Base-by-base conservation (phyloP, 2,797 vertebrate genomes). In the Fringilla coelebs region DNA sequence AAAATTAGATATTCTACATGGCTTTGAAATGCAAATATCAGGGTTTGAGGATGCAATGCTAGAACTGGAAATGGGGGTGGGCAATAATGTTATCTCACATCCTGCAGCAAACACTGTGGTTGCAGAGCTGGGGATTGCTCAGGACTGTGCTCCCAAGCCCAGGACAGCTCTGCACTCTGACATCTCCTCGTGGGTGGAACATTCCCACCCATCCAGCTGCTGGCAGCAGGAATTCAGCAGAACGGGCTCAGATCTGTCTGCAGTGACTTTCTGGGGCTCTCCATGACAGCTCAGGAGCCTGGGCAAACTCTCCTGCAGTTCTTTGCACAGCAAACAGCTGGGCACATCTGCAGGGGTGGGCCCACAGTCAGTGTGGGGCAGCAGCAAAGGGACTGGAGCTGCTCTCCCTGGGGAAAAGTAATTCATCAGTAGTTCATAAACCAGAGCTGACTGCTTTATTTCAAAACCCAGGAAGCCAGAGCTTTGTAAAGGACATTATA, bases 201-300 rank as follows among this genome's bases (percentile, higher is more conserved):
- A 3, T 3, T 41, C 60, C 82, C 19, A 3, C 11, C 31, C 46
- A 4, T 2, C 15, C 62, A n/a, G 17, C 34, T 65, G 54, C 49
- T 72, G 24, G 60, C 52, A 66, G 46, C 0, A 55, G 36, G 21
- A 65, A 34, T 12, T 26, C 54, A 43, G 57, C 61, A 85, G 63
- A 41, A 46, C 0, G 0, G 1, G 25, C 2, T 21, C 14, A 34
- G 12, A 19, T 25, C 36, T 48, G 18, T 9, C 34, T 78, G 73
- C 70, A 68, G 77, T 8, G 62, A 45, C 54, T 31, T 40, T 43
- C 36, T 45, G 78, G 28, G 46, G 45, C 26, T 72, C 72, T 67
- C 36, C 6, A 8, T 0, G 1, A 9, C 31, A 10, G n/a, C 29
- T 7, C 41, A 51, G n/a, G 60, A 60, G 26, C 3, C 46, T 63